phyloP scores from a whole-genome alignment of 2,797 vertebrate genomes.

The Rhincodon typus region DNA sequence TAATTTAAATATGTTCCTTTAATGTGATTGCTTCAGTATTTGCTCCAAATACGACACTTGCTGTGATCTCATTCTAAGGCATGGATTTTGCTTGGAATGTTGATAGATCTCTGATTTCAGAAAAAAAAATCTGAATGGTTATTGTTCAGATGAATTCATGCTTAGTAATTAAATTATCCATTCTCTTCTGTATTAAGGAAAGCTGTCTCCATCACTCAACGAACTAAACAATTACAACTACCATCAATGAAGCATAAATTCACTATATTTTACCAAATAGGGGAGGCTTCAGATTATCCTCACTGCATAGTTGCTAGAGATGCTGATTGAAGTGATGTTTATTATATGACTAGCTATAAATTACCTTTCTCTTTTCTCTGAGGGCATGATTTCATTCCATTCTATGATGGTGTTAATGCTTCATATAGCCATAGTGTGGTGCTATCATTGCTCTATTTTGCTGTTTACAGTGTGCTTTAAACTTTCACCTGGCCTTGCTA shows the following conservation, averaged over 20 bases:
- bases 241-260: conserved; percentile 45
- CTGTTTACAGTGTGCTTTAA: not conserved
- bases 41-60: not conserved
- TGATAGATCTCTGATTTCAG: not conserved
- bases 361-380: not conserved
- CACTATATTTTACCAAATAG: conserved; percentile 49
- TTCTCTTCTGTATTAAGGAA: conserved; percentile 40
- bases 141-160: conserved; percentile 22
- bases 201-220: conserved; percentile 38
- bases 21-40: not conserved
- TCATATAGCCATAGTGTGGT: not conserved
- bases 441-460: not conserved
- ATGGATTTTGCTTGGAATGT: not conserved
- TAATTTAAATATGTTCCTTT: not conserved
- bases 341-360: not conserved
- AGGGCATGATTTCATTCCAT: not conserved
- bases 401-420: not conserved
- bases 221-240: conserved; percentile 44
- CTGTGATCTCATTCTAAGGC: not conserved
- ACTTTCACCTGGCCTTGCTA: not conserved
- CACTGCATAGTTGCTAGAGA: conserved; percentile 58
- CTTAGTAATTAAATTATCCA: conserved; percentile 41
- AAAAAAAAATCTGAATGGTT: not conserved
- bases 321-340: conserved; percentile 60
- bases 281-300: conserved; percentile 47